Evolutionary conservation across 1,140 invertebrate genomes (phyloP).

Genomic region (Drosophila mauritiana): DNA sequence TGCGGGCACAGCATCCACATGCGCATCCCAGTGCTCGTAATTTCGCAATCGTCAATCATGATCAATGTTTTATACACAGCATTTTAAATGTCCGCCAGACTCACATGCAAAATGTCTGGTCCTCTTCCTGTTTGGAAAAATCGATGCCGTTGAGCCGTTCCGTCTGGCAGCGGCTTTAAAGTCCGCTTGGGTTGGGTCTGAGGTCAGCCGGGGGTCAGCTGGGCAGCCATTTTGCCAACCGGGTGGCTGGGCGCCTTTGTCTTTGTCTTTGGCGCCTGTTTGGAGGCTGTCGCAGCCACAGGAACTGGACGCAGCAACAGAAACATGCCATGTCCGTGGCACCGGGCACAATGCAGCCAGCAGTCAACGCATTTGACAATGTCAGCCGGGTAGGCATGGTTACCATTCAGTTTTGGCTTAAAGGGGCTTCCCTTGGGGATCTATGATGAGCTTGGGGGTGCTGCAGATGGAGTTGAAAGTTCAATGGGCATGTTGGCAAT

Average conservation of each 20-base stretch:
- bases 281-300: constrained; percentile 38
- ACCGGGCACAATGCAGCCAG: constrained; percentile 64
- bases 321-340: constrained; percentile 28
- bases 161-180: constrained; percentile 49
- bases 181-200: constrained; percentile 52
- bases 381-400: constrained; percentile 42
- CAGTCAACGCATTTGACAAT: constrained; percentile 69
- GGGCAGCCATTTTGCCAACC: constrained; percentile 73
- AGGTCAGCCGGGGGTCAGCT: constrained; percentile 31
- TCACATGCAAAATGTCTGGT: constrained; percentile 44
- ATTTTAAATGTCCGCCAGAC: constrained; percentile 61
- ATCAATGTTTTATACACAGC: constrained; percentile 73
- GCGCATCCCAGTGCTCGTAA: constrained; percentile 5
- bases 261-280: constrained; percentile 63
- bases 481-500: neutral
- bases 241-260: constrained; percentile 67
- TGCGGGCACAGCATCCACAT: constrained; percentile 38
- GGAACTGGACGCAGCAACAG: constrained; percentile 21
- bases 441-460: neutral
- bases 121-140: constrained; percentile 51
- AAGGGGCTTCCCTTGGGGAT: neutral
- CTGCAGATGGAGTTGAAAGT: neutral
- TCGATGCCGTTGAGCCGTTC: constrained; percentile 45
- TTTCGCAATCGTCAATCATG: constrained; percentile 59
- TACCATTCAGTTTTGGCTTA: neutral